Conservation (phyloP, 1,140 invertebrate genomes). For the Drosophila lowei region DNA sequence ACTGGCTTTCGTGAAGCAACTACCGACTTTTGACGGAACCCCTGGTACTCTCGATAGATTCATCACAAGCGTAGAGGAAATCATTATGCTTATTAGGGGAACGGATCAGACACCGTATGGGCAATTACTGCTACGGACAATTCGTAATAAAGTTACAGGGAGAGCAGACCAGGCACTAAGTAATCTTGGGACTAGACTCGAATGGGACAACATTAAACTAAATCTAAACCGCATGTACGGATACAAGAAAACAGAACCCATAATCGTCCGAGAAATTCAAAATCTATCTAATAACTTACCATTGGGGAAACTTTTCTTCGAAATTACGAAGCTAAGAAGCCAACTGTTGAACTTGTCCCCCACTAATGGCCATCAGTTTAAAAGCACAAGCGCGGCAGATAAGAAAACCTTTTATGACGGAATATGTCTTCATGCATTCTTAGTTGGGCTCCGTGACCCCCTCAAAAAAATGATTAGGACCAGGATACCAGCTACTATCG, state of each 20-base stretch:
- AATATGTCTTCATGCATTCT: constrained; percentile 4
- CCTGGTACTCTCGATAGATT: constrained; percentile 3
- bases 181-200: not conserved
- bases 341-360: not conserved
- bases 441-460: constrained; percentile 2
- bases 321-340: not conserved
- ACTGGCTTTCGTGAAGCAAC: constrained; percentile 1
- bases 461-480: constrained; percentile 9
- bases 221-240: not conserved
- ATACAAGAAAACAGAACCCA: constrained; percentile 1
- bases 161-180: not conserved
- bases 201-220: constrained; percentile 1
- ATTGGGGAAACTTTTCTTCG: not conserved
- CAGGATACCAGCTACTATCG: not conserved
- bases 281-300: not conserved
- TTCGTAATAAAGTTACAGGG: constrained; percentile 9
- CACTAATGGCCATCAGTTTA: not conserved
- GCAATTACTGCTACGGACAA: not conserved
- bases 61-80: constrained; percentile 13
- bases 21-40: not conserved
- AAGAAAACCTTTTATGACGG: not conserved
- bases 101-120: constrained; percentile 15
- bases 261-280: not conserved
- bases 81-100: constrained; percentile 15
- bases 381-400: not conserved